These are phyloP conservation scores for Pardosa pseudoannulata DNA, from an alignment of 2,888 invertebrate genomes.

Conservation along the genomic window DNA sequence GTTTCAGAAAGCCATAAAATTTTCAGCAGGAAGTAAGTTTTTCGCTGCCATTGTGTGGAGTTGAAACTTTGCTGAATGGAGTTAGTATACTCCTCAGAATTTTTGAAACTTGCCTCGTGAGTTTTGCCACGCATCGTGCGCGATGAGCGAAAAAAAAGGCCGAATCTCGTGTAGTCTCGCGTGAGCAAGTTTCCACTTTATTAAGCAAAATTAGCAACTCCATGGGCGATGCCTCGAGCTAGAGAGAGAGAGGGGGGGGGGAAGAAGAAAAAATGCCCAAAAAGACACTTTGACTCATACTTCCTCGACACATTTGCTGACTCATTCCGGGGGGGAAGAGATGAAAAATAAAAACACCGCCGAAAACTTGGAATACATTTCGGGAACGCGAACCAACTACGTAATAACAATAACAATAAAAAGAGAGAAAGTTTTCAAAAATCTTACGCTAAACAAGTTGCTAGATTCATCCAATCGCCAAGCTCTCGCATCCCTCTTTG, in stretches of 20 bases:
- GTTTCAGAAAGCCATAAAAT: too few species aligned
- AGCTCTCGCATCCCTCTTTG: background rate
- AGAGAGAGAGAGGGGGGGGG: too few species aligned
- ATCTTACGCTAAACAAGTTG: background rate
- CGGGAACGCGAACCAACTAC: too few species aligned
- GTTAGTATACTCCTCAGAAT: too few species aligned
- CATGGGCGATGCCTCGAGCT: background rate
- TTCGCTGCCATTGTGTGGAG: too few species aligned
- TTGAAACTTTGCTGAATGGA: too few species aligned
- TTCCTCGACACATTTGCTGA: conserved; percentile 6
- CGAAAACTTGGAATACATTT: background rate
- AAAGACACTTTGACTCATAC: background rate
- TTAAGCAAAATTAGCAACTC: background rate
- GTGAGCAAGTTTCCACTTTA: background rate
- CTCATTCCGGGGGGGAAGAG: background rate
- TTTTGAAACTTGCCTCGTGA: too few species aligned
- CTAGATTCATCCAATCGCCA: background rate
- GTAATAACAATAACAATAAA: background rate
- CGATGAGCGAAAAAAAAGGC: background rate
- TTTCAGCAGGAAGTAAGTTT: too few species aligned
- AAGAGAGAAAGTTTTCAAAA: background rate
- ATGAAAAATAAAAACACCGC: background rate
- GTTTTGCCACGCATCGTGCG: too few species aligned
- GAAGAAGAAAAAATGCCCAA: background rate
- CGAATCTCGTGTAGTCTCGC: background rate